Conservation (phyloP, 2,888 invertebrate genomes). For the Epinotia brunnichana region DNA sequence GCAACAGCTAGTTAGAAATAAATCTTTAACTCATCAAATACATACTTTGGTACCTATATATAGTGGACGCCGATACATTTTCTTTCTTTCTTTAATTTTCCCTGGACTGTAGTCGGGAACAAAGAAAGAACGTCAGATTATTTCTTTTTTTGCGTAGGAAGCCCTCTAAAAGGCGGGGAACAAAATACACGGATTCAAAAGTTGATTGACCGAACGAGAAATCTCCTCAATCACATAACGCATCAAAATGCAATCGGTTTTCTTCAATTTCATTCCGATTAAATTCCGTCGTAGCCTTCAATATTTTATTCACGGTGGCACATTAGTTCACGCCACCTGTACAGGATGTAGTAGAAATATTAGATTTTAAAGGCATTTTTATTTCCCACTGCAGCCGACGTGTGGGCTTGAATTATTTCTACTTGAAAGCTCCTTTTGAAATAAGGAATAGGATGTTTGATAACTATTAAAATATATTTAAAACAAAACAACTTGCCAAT, state of each 20-base stretch:
- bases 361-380: conserved; percentile 43
- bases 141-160: no score
- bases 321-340: conserved; percentile 41
- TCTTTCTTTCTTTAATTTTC: no score
- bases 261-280: conserved; percentile 32
- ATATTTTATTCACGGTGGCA: conserved; percentile 36
- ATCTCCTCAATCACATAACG: neutral
- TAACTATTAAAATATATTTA: no score
- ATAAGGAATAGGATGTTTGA: neutral
- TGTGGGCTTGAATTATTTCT: conserved; percentile 32
- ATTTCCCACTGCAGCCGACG: conserved; percentile 28
- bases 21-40: no score
- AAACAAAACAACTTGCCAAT: no score
- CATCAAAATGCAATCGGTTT: conserved; percentile 29
- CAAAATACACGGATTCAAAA: neutral
- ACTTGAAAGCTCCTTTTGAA: conserved; percentile 2
- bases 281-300: conserved; percentile 30
- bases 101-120: no score
- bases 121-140: no score
- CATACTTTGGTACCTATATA: no score
- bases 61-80: no score
- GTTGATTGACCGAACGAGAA: neutral
- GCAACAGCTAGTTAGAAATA: no score
- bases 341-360: conserved; percentile 41
- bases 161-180: no score